Conservation (phyloP, 2,113 vertebrate species). For the Eptesicus fuscus region DNA sequence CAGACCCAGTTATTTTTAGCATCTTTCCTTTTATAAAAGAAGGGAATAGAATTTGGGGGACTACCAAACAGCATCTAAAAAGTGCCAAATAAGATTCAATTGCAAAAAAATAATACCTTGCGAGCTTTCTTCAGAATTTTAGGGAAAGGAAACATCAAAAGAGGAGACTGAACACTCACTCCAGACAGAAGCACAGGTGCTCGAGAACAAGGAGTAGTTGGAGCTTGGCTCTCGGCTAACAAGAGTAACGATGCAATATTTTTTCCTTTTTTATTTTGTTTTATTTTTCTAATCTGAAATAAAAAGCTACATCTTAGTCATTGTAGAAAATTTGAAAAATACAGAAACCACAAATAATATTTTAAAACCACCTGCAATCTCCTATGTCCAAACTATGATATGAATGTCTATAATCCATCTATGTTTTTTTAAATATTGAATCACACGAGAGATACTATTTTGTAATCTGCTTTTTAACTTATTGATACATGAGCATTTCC, state of each 20-base stretch:
- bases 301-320: neutral
- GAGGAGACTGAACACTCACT: neutral
- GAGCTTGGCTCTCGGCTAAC: neutral
- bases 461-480: neutral
- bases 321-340: neutral
- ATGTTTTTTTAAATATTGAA: neutral
- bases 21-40: no score
- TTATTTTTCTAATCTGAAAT: neutral
- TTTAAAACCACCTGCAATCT: neutral
- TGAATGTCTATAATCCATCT: neutral
- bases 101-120: neutral
- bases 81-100: neutral
- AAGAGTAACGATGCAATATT: neutral
- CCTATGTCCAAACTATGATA: neutral
- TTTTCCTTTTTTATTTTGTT: neutral
- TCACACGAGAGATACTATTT: neutral
- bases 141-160: neutral
- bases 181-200: neutral
- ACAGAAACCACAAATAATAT: neutral
- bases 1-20: no score
- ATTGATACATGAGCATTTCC: neutral
- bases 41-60: neutral
- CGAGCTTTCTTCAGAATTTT: neutral
- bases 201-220: neutral
- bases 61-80: neutral